These are phyloP conservation scores for Aphrocallistes beatrix DNA, from an alignment of 37 sponge, comb jelly and placozoan species.

Conservation along the genomic window DNA sequence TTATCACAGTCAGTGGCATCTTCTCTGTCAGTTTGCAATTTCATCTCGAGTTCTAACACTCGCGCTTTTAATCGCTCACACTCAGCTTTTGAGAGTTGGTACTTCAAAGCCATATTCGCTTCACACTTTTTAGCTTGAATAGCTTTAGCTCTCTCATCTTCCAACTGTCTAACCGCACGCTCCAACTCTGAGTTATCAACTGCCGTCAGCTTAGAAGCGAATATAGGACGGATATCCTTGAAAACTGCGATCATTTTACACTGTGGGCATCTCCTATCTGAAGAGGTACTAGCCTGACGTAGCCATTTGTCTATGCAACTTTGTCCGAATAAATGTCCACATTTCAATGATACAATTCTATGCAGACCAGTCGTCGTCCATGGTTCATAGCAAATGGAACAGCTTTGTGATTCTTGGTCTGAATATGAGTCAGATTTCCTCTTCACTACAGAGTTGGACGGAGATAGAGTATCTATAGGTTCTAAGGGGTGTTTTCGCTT, in stretches of 20 bases:
- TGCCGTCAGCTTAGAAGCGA: slow-evolving; percentile 52
- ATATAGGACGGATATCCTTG: slow-evolving; percentile 61
- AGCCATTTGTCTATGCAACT: slow-evolving; percentile 83
- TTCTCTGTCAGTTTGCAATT: background rate
- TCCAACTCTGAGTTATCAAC: slow-evolving; percentile 79
- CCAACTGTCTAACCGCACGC: slow-evolving; percentile 57
- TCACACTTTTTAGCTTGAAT: slow-evolving; percentile 47
- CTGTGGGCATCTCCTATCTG: slow-evolving; percentile 67
- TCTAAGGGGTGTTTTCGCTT: background rate
- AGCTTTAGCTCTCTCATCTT: slow-evolving; percentile 38
- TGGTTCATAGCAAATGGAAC: slow-evolving; percentile 78
- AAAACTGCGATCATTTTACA: slow-evolving; percentile 63
- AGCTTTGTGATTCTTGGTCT: slow-evolving; percentile 26
- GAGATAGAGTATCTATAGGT: background rate
- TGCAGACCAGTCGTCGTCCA: slow-evolving; percentile 78
- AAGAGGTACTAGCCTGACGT: background rate
- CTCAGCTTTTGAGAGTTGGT: slow-evolving; percentile 51
- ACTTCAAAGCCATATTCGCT: slow-evolving; percentile 60
- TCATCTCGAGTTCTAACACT: slow-evolving; percentile 24
- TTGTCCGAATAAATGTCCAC: slow-evolving; percentile 79
- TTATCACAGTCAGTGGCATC: background rate
- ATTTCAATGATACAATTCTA: slow-evolving; percentile 56
- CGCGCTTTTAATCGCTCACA: slow-evolving; percentile 54
- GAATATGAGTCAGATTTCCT: background rate
- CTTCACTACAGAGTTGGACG: background rate